These are phyloP conservation scores for Podarcis siculus DNA, from an alignment of 2,797 vertebrate species.

Conservation along the genomic window DNA sequence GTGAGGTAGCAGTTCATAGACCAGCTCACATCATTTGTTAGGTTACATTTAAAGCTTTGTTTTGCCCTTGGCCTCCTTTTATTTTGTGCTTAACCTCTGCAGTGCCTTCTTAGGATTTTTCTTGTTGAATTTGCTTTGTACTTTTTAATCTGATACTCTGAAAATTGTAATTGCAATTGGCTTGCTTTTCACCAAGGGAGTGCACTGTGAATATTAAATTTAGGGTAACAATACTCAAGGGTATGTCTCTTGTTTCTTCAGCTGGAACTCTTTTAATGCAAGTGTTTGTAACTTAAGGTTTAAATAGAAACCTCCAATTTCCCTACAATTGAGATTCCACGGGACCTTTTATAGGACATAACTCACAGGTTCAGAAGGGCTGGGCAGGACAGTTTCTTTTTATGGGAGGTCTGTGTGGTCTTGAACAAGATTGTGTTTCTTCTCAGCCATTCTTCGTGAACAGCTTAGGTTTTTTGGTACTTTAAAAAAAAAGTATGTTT, in stretches of 20 bases:
- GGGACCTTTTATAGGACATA: conserved; percentile 54
- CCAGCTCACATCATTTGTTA: neutral
- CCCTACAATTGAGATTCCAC: conserved; percentile 29
- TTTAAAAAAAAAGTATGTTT: conserved; percentile 1
- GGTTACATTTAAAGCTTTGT: conserved; percentile 14
- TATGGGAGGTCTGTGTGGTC: conserved; percentile 47
- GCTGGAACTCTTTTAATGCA: conserved; percentile 45
- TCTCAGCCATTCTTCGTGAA: conserved; percentile 19
- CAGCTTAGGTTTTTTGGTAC: neutral
- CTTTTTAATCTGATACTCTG: neutral
- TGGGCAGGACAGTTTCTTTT: conserved; percentile 20
- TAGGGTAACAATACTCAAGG: conserved; percentile 37
- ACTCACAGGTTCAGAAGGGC: conserved; percentile 41
- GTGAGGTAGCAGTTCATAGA: neutral
- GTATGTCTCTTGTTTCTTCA: conserved; percentile 27
- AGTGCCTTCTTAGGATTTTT: neutral
- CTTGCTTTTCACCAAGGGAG: conserved; percentile 54
- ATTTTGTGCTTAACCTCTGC: neutral
- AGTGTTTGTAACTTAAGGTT: conserved; percentile 39
- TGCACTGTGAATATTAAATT: conserved; percentile 36
- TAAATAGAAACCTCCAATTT: conserved; percentile 48
- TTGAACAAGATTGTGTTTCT: conserved; percentile 40
- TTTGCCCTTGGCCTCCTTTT: conserved; percentile 3
- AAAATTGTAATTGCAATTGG: conserved; percentile 29
- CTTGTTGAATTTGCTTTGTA: neutral